Percentiles rank a stretch among this genome's conserved stretches.
Conservation (phyloP, 2,888 invertebrate species). For the Eulithis testata region DNA sequence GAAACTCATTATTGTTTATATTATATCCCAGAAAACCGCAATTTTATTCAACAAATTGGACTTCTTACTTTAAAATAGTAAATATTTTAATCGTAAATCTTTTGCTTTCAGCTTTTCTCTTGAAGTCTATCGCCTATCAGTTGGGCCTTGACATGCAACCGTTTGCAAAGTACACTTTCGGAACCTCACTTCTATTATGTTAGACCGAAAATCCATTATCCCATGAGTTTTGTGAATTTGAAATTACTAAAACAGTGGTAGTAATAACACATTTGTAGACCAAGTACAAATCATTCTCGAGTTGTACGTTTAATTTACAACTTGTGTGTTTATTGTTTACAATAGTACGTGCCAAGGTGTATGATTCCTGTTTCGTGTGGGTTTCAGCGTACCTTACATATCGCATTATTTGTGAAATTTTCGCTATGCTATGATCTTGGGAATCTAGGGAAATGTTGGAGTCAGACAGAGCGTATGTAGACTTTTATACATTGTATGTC, state of each 20-base stretch:
- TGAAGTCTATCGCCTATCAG: slow-evolving; percentile 51
- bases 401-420: no score
- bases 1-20: background rate
- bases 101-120: slow-evolving; percentile 48
- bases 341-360: slow-evolving; percentile 52
- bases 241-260: slow-evolving; percentile 27
- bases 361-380: slow-evolving; percentile 13
- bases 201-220: slow-evolving; percentile 38
- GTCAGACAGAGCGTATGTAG: no score
- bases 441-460: no score
- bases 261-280: slow-evolving; percentile 51
- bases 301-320: slow-evolving; percentile 64
- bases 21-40: background rate
- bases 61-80: slow-evolving; percentile 27
- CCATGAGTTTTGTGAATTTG: slow-evolving; percentile 29
- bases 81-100: slow-evolving; percentile 44
- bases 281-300: slow-evolving; percentile 73
- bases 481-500: no score
- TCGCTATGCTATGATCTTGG: no score
- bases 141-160: slow-evolving; percentile 63
- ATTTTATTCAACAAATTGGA: slow-evolving; percentile 2
- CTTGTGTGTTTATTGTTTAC: slow-evolving; percentile 49
- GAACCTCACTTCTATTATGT: slow-evolving; percentile 39
- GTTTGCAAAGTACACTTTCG: slow-evolving; percentile 35
- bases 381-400: background rate